These are phyloP conservation scores for Tachina grossa DNA, from an alignment of 2,888 invertebrate species.

Conservation along the genomic window DNA sequence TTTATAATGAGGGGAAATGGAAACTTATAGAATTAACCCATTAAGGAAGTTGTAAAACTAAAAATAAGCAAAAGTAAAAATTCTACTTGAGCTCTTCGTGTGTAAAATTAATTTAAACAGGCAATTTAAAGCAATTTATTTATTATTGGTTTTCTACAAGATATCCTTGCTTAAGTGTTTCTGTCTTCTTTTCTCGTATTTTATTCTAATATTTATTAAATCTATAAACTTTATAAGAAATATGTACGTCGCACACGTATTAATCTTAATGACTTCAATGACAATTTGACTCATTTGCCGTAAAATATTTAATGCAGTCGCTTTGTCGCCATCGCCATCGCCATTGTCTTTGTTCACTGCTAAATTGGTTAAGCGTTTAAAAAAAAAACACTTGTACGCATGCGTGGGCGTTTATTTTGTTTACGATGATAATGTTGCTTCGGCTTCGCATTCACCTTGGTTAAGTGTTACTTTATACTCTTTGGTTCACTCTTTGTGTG, in stretches of 20 bases:
- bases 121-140: no score
- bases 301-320: slow-evolving; percentile 46
- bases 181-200: neutral
- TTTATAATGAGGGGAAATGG: slow-evolving; percentile 17
- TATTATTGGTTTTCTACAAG: no score
- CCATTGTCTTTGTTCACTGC: slow-evolving; percentile 1
- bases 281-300: slow-evolving; percentile 50
- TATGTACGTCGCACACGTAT: neutral
- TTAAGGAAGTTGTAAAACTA: neutral
- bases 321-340: slow-evolving; percentile 37
- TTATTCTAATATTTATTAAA: neutral
- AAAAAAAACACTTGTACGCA: slow-evolving; percentile 62
- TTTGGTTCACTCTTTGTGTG: neutral
- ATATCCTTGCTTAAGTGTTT: neutral
- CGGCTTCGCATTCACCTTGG: slow-evolving; percentile 47
- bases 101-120: no score
- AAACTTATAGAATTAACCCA: slow-evolving; percentile 38
- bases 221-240: slow-evolving; percentile 2
- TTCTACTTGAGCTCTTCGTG: no score
- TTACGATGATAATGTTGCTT: slow-evolving; percentile 40
- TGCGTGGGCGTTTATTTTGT: slow-evolving; percentile 66
- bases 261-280: slow-evolving; percentile 31
- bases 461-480: slow-evolving; percentile 47
- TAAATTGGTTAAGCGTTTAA: slow-evolving; percentile 52
- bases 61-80: neutral